Evolutionary conservation across 1,140 invertebrate species (phyloP).

Genomic region (Heliothis subflexa): DNA sequence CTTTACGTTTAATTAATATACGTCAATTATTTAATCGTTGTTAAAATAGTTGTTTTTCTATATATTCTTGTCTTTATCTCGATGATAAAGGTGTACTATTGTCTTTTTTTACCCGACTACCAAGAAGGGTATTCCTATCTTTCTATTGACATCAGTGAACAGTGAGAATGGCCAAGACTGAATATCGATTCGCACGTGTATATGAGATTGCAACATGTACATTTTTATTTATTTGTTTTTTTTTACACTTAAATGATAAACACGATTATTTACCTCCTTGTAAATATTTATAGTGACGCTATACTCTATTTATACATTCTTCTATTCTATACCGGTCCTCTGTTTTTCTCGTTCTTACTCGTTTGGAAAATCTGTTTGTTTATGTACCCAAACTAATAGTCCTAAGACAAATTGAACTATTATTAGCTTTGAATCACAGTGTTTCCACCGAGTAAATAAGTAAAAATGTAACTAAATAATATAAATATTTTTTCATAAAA

Average conservation of each 20-base stretch:
- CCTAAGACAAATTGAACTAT: neutral
- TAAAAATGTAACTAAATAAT: neutral
- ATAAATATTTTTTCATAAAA: slow-evolving; percentile 6
- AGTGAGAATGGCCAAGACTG: slow-evolving; percentile 44
- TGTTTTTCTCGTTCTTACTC: neutral
- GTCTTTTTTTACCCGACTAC: neutral
- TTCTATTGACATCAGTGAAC: slow-evolving; percentile 23
- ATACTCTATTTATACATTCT: slow-evolving; percentile 14
- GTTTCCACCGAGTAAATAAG: slow-evolving; percentile 23
- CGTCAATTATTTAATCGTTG: neutral
- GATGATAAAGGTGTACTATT: neutral
- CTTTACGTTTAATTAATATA: neutral
- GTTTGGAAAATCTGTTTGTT: neutral
- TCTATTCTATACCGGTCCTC: neutral
- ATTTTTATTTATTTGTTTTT: slow-evolving; percentile 46
- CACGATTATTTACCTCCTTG: neutral
- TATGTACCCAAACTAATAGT: neutral
- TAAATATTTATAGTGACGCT: slow-evolving; percentile 24
- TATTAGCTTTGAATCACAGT: neutral
- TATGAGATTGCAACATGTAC: slow-evolving; percentile 45
- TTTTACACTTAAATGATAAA: neutral
- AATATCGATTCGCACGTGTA: slow-evolving; percentile 37
- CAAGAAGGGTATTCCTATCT: too few species aligned
- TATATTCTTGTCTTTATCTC: neutral
- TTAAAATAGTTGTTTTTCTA: neutral